Evolutionary conservation across 2,888 invertebrate genomes (phyloP).

Genomic region (Drosophila leonis): DNA sequence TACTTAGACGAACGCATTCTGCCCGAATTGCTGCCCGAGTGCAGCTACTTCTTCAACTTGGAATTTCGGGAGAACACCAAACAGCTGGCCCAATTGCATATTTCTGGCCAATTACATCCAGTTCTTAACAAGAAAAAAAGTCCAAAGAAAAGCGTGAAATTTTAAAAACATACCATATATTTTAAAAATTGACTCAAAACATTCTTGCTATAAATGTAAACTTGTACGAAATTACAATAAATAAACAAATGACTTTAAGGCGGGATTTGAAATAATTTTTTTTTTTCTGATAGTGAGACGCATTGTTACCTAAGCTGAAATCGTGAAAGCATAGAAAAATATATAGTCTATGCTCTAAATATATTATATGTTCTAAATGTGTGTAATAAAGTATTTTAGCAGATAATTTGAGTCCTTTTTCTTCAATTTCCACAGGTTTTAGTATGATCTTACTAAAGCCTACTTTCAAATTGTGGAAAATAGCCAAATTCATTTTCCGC

Average conservation of each 20-base stretch:
- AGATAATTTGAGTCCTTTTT: too few species aligned
- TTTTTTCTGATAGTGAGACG: not conserved
- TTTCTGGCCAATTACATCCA: slow-evolving; percentile 42
- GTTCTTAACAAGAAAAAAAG: not conserved
- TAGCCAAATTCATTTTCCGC: too few species aligned
- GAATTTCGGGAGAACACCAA: slow-evolving; percentile 34
- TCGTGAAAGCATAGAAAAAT: too few species aligned
- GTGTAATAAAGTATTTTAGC: too few species aligned
- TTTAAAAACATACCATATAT: not conserved
- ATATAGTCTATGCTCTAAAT: too few species aligned
- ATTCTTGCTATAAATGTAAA: not conserved
- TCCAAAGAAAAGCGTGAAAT: slow-evolving; percentile 12
- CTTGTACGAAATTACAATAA: not conserved
- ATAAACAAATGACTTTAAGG: not conserved
- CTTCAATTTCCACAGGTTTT: too few species aligned
- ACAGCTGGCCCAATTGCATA: slow-evolving; percentile 24
- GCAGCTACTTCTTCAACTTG: slow-evolving; percentile 41
- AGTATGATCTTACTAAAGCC: too few species aligned
- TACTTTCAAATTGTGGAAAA: too few species aligned
- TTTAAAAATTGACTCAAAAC: not conserved
- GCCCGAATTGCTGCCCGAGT: slow-evolving; percentile 57
- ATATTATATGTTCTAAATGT: too few species aligned
- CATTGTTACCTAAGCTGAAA: too few species aligned
- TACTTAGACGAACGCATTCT: slow-evolving; percentile 51
- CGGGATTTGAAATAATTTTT: not conserved